These are phyloP conservation scores for Chelon auratus DNA, from an alignment of 2,797 vertebrate genomes.

Conservation along the genomic window DNA sequence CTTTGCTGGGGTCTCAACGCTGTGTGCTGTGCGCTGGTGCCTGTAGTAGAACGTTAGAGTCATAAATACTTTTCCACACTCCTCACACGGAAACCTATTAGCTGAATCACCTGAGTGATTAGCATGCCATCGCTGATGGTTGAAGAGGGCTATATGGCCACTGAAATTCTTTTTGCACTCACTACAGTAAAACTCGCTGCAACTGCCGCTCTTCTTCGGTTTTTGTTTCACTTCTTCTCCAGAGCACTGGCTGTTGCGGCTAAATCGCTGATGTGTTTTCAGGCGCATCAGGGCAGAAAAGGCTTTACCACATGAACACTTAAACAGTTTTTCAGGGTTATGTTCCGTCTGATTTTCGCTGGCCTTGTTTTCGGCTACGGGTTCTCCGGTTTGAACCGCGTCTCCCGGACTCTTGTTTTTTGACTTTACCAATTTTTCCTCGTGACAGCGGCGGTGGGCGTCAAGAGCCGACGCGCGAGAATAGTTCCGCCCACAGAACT, in stretches of 20 bases:
- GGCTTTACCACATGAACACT: conserved; percentile 84
- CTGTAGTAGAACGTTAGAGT: conserved; percentile 81
- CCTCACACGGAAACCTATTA: conserved; percentile 78
- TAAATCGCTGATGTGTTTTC: conserved; percentile 84
- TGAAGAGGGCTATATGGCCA: conserved; percentile 74
- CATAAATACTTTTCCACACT: conserved; percentile 85
- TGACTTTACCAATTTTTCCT: conserved; percentile 83
- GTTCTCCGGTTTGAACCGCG: conserved; percentile 40
- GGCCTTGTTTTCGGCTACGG: conserved; percentile 57
- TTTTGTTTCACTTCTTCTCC: conserved; percentile 67
- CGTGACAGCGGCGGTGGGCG: conserved; percentile 86
- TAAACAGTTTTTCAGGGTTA: conserved; percentile 64
- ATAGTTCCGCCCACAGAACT: conserved; percentile 84
- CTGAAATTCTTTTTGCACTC: conserved; percentile 82
- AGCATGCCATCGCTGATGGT: conserved; percentile 80
- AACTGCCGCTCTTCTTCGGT: conserved; percentile 66
- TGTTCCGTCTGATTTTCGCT: conserved; percentile 36
- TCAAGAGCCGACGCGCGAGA: conserved; percentile 87
- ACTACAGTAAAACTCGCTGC: conserved; percentile 71
- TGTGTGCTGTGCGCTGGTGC: conserved; percentile 83
- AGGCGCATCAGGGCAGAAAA: conserved; percentile 77
- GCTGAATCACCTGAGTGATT: conserved; percentile 62
- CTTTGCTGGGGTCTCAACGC: conserved; percentile 81
- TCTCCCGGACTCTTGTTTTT: conserved; percentile 68
- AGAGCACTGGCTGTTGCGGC: conserved; percentile 72